A percentile compares a stretch with the other conserved stretches of the same genome.
Conservation (phyloP, 2,888 invertebrate species). For the Elmis aenea region DNA sequence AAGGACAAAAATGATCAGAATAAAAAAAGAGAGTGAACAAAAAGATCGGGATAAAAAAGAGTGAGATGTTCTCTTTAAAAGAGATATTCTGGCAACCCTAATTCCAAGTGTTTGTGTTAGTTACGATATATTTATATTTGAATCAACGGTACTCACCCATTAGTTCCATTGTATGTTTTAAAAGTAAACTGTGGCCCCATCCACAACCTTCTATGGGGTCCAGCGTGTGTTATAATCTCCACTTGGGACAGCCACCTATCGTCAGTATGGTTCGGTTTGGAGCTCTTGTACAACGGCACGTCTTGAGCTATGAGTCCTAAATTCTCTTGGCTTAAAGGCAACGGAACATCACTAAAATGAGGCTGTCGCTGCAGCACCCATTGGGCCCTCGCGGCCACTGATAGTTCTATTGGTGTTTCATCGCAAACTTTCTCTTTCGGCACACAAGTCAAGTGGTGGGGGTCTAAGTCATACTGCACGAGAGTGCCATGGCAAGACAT, state of each 20-base stretch:
- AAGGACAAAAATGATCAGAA: too few relatives aligned
- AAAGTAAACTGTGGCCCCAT: constrained; percentile 99
- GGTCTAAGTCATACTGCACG: constrained; percentile 84
- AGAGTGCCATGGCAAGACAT: constrained; percentile 85
- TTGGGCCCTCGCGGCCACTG: constrained; percentile 81
- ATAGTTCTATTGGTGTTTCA: constrained; percentile 80
- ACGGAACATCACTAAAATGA: constrained; percentile 62
- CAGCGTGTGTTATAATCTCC: constrained; percentile 95
- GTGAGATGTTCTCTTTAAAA: too few relatives aligned
- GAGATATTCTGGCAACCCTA: too few relatives aligned
- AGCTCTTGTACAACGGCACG: constrained; percentile 19
- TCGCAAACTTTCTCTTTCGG: constrained; percentile 83
- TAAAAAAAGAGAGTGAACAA: too few relatives aligned
- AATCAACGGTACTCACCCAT: constrained; percentile 54
- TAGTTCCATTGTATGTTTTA: constrained; percentile 78
- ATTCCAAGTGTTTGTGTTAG: too few relatives aligned
- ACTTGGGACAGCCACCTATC: constrained; percentile 95
- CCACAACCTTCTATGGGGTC: constrained; percentile 93
- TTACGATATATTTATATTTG: too few relatives aligned
- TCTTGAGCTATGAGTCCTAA: constrained; percentile 54
- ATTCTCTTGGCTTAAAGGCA: constrained; percentile 70
- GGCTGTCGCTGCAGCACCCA: constrained; percentile 76
- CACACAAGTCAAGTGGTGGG: constrained; percentile 60
- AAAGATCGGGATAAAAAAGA: too few relatives aligned
- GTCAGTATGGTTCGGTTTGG: constrained; percentile 49